Base-by-base conservation (phyloP, 2,888 invertebrate species). In the Brassicogethes aeneus region DNA sequence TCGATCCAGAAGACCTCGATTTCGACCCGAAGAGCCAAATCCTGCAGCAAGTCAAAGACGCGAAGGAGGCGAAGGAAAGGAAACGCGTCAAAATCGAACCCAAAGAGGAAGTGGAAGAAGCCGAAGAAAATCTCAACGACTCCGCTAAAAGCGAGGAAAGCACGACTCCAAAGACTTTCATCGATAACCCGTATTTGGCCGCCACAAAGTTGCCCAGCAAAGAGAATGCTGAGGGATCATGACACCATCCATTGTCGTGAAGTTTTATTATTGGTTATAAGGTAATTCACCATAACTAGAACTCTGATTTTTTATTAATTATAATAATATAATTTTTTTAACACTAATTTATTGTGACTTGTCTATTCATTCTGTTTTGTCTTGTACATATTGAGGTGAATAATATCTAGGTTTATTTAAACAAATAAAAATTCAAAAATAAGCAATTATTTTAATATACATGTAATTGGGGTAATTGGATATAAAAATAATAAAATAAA, bases 1-100 rank as follows among this genome's bases (percentile, higher is more conserved):
- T 93, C 65, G 93, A 94, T 60, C 84, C 88, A 59, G 91, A 92
- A 61, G 88, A 89, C 59, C 66, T 84, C 44, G 83, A 84, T 58
- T 82, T 82, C 57, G 82, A 82, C 62, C 80, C 80, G 52, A 76
- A 79, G 65, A 59, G 59, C 50, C 68, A 61, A 53, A 63, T 52
- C 61, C 69, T 55, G 46, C 60, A 64, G 31, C 60, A 63, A 46
- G 53, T 59, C 17, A 60, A 62, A 43, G 56, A 59, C 23, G 57
- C 57, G 14, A 57, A 61, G 41, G 50, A 55, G 32, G 52, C 53
- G 3, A 54, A 56, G 37, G 36, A 37, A 7, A 50, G 46, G 23
- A 59, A 46, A 15, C 48, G 42, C 12, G 37, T 42, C 30, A 54
- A 48, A 39, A 48, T 38, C 2, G 47, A 45, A 30, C 34, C 37